Conservation (phyloP, 2,888 invertebrate species). For the Lycaena phlaeas region DNA sequence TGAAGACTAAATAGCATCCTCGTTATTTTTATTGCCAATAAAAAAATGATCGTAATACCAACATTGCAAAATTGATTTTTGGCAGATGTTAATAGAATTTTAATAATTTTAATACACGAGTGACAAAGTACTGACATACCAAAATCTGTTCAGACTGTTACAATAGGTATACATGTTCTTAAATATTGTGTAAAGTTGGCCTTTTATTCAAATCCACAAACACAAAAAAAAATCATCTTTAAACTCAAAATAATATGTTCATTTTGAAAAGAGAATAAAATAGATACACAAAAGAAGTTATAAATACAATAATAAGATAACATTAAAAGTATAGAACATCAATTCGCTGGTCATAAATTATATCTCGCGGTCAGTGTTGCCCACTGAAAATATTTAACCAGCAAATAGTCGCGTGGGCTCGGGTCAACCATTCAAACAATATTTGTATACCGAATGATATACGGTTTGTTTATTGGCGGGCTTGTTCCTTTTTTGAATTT, state of each 20-base stretch:
- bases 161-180: no score
- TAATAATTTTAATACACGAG: neutral
- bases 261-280: neutral
- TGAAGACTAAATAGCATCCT: constrained; percentile 27
- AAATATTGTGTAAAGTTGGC: no score
- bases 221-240: no score
- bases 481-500: constrained; percentile 62
- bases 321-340: no score
- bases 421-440: constrained; percentile 68
- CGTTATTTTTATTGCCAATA: constrained; percentile 21
- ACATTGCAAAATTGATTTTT: constrained; percentile 4
- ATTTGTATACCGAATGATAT: constrained; percentile 71
- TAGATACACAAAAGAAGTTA: neutral
- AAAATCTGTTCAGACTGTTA: no score
- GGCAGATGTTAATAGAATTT: neutral
- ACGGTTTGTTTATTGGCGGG: constrained; percentile 73
- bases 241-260: neutral
- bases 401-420: constrained; percentile 66
- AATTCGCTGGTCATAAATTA: constrained; percentile 62
- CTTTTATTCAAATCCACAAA: no score
- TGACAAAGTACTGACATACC: no score
- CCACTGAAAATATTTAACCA: constrained; percentile 69
- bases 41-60: constrained; percentile 3
- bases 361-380: constrained; percentile 42
- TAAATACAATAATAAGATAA: constrained; percentile 3